Conservation (phyloP, 2,113 vertebrate species). For the Rafetus swinhoei region DNA sequence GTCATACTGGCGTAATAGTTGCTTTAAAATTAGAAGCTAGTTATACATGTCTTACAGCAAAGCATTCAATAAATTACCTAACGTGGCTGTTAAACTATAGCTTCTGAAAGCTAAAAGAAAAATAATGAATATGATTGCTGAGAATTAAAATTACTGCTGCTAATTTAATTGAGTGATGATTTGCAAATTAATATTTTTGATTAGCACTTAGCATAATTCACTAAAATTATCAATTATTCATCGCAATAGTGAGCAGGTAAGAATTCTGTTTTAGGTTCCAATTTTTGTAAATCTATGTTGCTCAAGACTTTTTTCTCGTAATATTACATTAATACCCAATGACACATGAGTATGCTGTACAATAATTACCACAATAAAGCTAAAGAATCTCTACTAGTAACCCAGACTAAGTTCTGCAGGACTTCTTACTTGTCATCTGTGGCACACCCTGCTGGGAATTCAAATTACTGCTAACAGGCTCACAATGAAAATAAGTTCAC, state of each 20-base stretch:
- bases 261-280: not conserved
- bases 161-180: not conserved
- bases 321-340: not conserved
- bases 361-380: not conserved
- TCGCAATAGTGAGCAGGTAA: not conserved
- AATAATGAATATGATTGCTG: not conserved
- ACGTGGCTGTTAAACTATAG: not conserved
- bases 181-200: constrained; percentile 28
- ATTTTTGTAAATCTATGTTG: constrained; percentile 14
- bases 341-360: rapidly evolving
- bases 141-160: not conserved
- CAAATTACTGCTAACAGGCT: not conserved
- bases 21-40: not conserved
- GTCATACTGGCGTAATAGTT: not conserved
- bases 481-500: constrained; percentile 1
- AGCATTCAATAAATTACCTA: not conserved
- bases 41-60: not conserved
- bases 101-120: not conserved
- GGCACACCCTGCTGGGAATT: not conserved
- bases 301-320: not conserved
- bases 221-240: constrained; percentile 20
- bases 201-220: constrained; percentile 23
- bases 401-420: not conserved
- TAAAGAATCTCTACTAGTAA: constrained; percentile 12
- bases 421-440: not conserved